A percentile compares a stretch with the other conserved stretches of the same genome.
phyloP scores from a whole-genome alignment of 2,797 vertebrate genomes.

The Thunnus albacares region DNA sequence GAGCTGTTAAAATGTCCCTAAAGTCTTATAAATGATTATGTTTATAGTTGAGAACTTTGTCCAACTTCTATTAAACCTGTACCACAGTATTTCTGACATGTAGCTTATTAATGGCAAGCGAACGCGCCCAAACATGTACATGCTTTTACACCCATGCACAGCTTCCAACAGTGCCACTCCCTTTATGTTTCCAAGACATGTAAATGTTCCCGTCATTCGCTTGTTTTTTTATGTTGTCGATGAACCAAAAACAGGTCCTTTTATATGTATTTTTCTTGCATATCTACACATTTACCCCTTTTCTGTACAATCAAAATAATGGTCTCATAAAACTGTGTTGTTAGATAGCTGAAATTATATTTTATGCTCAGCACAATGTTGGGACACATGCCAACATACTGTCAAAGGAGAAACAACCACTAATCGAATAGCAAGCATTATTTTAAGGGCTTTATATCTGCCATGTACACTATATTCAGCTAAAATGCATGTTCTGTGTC shows the following conservation, averaged over 20 bases:
- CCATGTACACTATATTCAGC: background rate
- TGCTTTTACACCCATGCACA: background rate
- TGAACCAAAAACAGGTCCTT: background rate
- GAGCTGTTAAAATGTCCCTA: background rate
- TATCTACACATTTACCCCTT: background rate
- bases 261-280: background rate
- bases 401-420: background rate
- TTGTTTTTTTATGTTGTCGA: slow-evolving; percentile 3
- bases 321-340: background rate
- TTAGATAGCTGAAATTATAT: background rate
- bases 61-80: background rate
- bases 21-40: background rate
- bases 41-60: background rate
- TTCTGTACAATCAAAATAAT: background rate
- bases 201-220: background rate
- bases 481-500: background rate
- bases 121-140: slow-evolving; percentile 12
- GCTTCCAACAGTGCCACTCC: slow-evolving; percentile 30
- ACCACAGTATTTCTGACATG: slow-evolving; percentile 1
- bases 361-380: background rate
- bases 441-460: background rate
- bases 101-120: slow-evolving; percentile 22
- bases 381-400: background rate
- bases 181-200: slow-evolving; percentile 18
- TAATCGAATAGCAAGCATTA: background rate